A percentile compares a stretch with the other conserved stretches of the same genome.
Conservation (phyloP, 2,113 vertebrate species). For the Argyrosomus japonicus region DNA sequence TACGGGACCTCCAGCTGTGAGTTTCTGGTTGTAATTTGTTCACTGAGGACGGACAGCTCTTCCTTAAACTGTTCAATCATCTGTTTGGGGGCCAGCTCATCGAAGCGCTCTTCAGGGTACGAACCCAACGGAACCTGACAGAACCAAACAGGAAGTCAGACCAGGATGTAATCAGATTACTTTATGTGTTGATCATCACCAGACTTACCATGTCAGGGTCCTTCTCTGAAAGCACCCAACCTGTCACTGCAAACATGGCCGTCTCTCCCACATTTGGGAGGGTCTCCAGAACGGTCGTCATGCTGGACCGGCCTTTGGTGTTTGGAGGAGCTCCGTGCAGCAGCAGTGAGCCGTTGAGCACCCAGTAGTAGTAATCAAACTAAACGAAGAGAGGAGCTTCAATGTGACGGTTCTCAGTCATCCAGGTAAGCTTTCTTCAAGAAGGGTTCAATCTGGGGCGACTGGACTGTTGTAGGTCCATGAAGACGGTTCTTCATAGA, state of each 20-base stretch:
- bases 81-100: conserved; percentile 42
- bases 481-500: too few relatives aligned
- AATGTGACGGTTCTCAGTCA: too few relatives aligned
- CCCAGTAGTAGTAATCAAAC: conserved; percentile 72
- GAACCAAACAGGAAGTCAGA: not conserved
- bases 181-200: not conserved
- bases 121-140: conserved; percentile 63
- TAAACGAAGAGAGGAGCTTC: conserved; percentile 30
- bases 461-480: too few relatives aligned
- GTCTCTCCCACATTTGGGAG: conserved; percentile 61
- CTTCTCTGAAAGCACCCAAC: not conserved
- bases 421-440: too few relatives aligned
- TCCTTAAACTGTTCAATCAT: conserved; percentile 63
- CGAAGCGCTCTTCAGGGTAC: conserved; percentile 63
- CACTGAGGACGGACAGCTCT: conserved; percentile 53
- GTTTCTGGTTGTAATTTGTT: conserved; percentile 62
- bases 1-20: conserved; percentile 60
- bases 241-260: not conserved
- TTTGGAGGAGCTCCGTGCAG: conserved; percentile 64
- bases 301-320: conserved; percentile 66
- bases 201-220: conserved; percentile 43
- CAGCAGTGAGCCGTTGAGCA: conserved; percentile 57
- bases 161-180: not conserved
- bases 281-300: conserved; percentile 53
- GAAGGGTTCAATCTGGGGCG: too few relatives aligned